Conservation (phyloP, 1,140 invertebrate species). For the Choristoneura fumiferana region DNA sequence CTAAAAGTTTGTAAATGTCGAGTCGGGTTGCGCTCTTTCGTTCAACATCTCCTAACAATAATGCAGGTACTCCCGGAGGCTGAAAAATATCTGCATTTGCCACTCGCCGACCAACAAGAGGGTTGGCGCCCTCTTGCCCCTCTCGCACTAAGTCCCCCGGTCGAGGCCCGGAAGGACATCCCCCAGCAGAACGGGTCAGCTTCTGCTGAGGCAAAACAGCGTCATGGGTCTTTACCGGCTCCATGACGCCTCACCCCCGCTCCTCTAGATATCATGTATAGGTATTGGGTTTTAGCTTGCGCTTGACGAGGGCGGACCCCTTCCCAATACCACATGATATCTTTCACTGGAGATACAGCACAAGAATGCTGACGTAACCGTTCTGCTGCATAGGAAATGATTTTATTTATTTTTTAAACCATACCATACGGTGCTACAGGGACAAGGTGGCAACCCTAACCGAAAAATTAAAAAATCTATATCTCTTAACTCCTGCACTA, state of each 20-base stretch:
- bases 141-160: conserved; percentile 19
- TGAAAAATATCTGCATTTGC: background rate
- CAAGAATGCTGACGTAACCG: background rate
- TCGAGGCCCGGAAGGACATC: conserved; percentile 21
- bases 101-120: conserved; percentile 22
- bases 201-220: conserved; percentile 21
- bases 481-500: too few species aligned
- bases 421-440: too few species aligned
- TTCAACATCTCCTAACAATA: background rate
- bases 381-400: too few species aligned
- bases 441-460: too few species aligned
- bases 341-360: conserved; percentile 1
- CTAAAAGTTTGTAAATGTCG: background rate
- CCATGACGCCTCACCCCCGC: conserved; percentile 17
- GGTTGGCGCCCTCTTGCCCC: conserved; percentile 21
- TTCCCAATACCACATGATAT: conserved; percentile 12
- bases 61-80: background rate
- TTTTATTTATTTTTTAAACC: too few species aligned
- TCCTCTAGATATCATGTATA: conserved; percentile 1
- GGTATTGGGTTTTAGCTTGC: conserved; percentile 16
- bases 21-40: background rate
- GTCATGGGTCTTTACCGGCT: conserved; percentile 20
- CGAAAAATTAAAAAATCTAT: too few species aligned
- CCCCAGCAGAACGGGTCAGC: conserved; percentile 21
- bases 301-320: conserved; percentile 22